Evolutionary conservation across 2,113 vertebrate genomes (phyloP).

Genomic region (Carettochelys insculpta): DNA sequence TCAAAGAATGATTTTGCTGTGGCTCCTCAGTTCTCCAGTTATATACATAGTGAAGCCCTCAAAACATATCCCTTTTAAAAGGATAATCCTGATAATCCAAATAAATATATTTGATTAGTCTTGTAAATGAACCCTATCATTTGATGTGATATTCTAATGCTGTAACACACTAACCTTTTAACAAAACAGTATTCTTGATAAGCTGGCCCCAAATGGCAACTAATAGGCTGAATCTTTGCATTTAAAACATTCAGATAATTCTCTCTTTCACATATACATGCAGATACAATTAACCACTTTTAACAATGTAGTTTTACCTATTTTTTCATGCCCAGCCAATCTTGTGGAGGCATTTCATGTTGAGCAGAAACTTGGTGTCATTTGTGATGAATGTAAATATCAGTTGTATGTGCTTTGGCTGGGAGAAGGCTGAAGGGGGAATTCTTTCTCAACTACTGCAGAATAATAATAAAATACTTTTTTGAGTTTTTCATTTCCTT

Average conservation of each 20-base stretch:
- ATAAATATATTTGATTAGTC: not conserved
- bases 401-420: not conserved
- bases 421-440: not conserved
- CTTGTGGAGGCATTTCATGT: not conserved
- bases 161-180: not conserved
- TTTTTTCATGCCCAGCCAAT: not conserved
- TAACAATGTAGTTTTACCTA: not conserved
- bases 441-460: not conserved
- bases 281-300: not conserved
- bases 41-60: not conserved
- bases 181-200: constrained; percentile 1
- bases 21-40: not conserved
- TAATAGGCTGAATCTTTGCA: not conserved
- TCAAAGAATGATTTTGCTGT: not conserved
- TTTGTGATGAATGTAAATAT: not conserved
- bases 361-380: not conserved
- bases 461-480: not conserved
- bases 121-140: not conserved
- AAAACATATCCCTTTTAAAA: not conserved
- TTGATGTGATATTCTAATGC: not conserved
- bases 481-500: constrained; percentile 5
- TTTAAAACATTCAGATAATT: not conserved
- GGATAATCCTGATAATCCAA: not conserved
- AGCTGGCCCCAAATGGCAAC: not conserved
- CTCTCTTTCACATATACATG: not conserved